phyloP scores from a whole-genome alignment of 2,113 vertebrate genomes.

The Donacobius atricapilla region DNA sequence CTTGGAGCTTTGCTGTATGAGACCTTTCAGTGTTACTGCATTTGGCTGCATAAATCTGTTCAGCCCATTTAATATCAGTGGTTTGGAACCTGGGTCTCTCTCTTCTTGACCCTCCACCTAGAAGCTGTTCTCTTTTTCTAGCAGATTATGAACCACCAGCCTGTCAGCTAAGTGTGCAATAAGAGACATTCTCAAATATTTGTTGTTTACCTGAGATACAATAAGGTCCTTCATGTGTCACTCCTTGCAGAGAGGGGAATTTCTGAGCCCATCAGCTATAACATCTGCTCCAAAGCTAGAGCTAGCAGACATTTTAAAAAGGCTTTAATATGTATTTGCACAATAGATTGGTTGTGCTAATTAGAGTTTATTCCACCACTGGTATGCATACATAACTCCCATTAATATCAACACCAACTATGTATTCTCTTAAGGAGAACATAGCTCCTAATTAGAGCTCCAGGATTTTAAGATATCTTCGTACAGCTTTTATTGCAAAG shows the following conservation, averaged over 20 bases:
- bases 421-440: neutral
- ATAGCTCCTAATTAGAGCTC: neutral
- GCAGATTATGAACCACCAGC: neutral
- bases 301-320: neutral
- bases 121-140: neutral
- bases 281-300: constrained; percentile 2
- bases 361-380: neutral
- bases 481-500: neutral
- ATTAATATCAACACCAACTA: neutral
- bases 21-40: neutral
- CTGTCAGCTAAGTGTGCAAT: neutral
- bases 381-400: neutral
- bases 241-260: neutral
- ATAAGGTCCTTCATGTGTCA: neutral
- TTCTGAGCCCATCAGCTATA: neutral
- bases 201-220: neutral
- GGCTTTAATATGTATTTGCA: constrained; percentile 1
- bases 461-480: neutral
- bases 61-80: neutral
- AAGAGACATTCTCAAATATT: neutral
- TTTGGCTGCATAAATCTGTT: neutral
- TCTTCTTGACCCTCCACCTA: neutral
- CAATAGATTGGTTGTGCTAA: constrained; percentile 16
- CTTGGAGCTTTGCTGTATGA: neutral
- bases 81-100: neutral